These are phyloP conservation scores for Opisthocomus hoazin DNA, from an alignment of 2,113 vertebrate species.

Conservation along the genomic window DNA sequence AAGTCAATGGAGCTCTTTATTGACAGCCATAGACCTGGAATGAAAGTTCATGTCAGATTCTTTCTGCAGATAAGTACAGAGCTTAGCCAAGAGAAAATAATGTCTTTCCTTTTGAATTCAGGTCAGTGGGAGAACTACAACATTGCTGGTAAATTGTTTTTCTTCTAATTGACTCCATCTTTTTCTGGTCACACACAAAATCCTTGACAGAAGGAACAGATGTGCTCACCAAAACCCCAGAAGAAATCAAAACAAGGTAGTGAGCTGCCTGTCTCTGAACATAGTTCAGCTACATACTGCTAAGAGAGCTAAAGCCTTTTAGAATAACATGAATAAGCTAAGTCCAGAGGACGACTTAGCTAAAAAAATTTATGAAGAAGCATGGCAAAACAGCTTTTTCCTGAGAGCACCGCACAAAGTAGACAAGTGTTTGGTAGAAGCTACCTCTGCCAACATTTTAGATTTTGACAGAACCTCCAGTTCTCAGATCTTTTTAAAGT, in stretches of 20 bases:
- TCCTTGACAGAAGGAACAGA: neutral
- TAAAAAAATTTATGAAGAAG: neutral
- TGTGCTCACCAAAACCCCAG: neutral
- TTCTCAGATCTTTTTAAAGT: neutral
- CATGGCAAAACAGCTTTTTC: neutral
- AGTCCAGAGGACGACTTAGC: neutral
- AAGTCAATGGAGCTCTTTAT: neutral
- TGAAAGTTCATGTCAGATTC: neutral
- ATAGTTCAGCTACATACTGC: neutral
- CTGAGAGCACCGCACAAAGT: neutral
- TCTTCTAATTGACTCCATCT: neutral
- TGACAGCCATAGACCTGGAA: neutral
- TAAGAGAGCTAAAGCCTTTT: neutral
- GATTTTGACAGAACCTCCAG: neutral
- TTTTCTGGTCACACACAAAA: neutral
- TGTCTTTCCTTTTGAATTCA: neutral
- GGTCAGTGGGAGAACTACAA: neutral
- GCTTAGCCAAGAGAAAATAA: neutral
- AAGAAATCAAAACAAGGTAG: conserved; percentile 17
- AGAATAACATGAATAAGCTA: neutral
- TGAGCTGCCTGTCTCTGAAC: neutral
- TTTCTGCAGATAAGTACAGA: neutral
- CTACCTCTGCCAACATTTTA: neutral
- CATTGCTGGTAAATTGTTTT: neutral
- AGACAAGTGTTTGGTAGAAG: neutral